These are phyloP conservation scores for Coelopa frigida DNA, from an alignment of 1,140 invertebrate genomes.

Conservation along the genomic window DNA sequence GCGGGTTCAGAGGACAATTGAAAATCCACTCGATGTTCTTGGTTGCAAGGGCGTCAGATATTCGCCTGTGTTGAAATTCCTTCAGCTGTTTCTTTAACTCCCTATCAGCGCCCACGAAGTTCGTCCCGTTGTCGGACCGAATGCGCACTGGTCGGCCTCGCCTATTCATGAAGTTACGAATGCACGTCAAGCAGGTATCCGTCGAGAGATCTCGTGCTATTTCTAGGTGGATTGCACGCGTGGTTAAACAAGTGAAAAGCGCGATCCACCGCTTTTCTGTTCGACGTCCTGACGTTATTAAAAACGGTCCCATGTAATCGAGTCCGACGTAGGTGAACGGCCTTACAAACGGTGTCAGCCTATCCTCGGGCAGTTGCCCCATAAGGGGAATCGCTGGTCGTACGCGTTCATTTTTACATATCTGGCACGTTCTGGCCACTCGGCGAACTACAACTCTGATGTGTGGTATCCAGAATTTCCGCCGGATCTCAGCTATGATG, in stretches of 20 bases:
- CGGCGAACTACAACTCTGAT: neutral
- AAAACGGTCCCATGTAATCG: constrained; percentile 34
- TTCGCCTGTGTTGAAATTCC: neutral
- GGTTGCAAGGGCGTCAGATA: neutral
- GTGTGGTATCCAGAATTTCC: constrained; percentile 4
- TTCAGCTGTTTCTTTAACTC: neutral
- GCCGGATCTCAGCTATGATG: neutral
- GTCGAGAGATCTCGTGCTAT: constrained; percentile 26
- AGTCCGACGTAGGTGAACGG: constrained; percentile 27
- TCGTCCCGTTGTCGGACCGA: constrained; percentile 24
- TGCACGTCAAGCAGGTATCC: constrained; percentile 37
- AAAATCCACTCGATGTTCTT: constrained; percentile 13
- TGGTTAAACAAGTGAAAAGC: constrained; percentile 38
- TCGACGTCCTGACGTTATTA: constrained; percentile 11
- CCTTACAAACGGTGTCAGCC: constrained; percentile 20
- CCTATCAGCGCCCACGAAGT: constrained; percentile 20
- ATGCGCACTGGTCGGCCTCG: constrained; percentile 17
- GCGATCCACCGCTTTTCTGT: constrained; percentile 38
- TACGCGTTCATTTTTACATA: neutral
- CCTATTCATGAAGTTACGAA: constrained; percentile 35
- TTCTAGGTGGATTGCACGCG: constrained; percentile 36
- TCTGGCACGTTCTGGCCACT: neutral
- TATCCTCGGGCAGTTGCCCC: constrained; percentile 14
- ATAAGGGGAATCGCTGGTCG: constrained; percentile 10
- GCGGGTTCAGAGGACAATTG: constrained; percentile 12